Conservation (phyloP, 92 coral and sea anemone genomes). For the Metridium senile region DNA sequence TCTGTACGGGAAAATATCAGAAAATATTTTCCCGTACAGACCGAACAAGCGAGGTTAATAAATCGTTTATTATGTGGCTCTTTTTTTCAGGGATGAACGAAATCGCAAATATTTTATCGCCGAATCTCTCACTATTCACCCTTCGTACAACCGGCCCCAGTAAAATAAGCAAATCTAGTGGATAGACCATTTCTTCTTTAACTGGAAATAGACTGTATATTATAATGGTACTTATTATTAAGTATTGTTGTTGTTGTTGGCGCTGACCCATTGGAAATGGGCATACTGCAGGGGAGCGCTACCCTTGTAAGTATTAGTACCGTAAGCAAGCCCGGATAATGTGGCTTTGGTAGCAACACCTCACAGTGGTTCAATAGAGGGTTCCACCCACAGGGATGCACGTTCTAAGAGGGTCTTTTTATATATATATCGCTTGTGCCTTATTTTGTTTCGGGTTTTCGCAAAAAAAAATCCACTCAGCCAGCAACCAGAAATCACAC, state of each 20-base stretch:
- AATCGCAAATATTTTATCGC: too few species aligned
- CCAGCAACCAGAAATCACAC: not conserved
- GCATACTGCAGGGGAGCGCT: not conserved
- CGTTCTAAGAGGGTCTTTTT: not conserved
- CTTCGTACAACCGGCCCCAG: too few species aligned
- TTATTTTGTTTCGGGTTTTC: not conserved
- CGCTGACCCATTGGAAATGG: not conserved
- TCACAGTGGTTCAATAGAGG: not conserved
- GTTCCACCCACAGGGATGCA: not conserved
- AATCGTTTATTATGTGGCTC: too few species aligned
- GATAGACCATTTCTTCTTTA: too few species aligned
- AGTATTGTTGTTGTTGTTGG: not conserved
- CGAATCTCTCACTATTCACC: too few species aligned
- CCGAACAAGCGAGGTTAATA: too few species aligned
- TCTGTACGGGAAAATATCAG: too few species aligned
- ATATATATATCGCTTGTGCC: not conserved
- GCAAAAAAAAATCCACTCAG: not conserved
- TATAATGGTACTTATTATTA: not conserved
- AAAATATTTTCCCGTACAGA: too few species aligned
- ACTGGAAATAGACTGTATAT: not conserved
- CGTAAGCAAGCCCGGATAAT: not conserved
- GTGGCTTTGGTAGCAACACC: not conserved
- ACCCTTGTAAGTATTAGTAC: not conserved
- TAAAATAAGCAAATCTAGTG: too few species aligned
- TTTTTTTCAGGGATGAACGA: too few species aligned